A percentile compares a stretch with the other conserved stretches of the same genome.
phyloP scores from a whole-genome alignment of 2,113 vertebrate genomes.

The Vireo altiloquus region DNA sequence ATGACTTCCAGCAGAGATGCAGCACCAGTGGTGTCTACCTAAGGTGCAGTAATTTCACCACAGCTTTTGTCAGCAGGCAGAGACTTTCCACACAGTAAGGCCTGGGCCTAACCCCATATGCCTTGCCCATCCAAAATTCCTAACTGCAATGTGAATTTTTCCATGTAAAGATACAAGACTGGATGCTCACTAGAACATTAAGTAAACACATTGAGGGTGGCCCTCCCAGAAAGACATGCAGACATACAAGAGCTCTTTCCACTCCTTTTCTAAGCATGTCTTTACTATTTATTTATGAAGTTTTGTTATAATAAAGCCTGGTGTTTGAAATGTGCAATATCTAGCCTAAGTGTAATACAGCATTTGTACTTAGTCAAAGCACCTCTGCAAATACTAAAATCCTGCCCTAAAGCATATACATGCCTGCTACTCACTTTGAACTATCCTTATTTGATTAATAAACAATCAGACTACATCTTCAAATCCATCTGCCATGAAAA shows the following conservation, averaged over 20 bases:
- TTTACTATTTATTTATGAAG: not conserved
- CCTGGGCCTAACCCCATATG: not conserved
- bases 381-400: not conserved
- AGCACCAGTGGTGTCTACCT: not conserved
- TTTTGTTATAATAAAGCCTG: not conserved
- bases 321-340: not conserved
- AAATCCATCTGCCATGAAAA: not conserved
- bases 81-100: not conserved
- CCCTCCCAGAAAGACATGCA: not conserved
- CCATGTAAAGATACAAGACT: not conserved
- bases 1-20: not conserved
- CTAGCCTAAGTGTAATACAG: not conserved
- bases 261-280: not conserved
- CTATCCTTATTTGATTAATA: not conserved
- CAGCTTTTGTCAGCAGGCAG: not conserved
- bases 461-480: not conserved
- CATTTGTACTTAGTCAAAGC: not conserved
- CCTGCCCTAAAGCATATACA: not conserved
- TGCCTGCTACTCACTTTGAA: not conserved
- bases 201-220: conserved; percentile 12
- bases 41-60: not conserved
- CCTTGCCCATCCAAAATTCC: not conserved
- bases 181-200: not conserved
- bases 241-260: not conserved
- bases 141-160: not conserved